A percentile compares a stretch with the other conserved stretches of the same genome.
phyloP scores from a whole-genome alignment of 1,140 invertebrate species.

The Charaxes varanes region DNA sequence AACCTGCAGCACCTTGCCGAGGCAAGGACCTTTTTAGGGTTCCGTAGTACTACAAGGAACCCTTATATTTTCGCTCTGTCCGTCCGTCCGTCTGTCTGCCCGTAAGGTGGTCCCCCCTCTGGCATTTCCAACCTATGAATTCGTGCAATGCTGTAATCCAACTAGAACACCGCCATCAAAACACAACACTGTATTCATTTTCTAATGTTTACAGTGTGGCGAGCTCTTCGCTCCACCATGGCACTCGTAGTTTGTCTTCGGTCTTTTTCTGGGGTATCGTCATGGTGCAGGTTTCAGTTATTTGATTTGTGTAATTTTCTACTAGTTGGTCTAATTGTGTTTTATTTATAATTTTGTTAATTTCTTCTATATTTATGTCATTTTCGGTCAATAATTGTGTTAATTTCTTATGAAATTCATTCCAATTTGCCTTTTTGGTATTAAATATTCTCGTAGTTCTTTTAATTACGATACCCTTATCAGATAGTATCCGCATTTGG shows the following conservation, averaged over 20 bases:
- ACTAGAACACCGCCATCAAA: too few relatives aligned
- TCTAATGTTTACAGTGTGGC: too few relatives aligned
- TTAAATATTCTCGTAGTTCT: slow-evolving; percentile 12
- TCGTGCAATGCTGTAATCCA: too few relatives aligned
- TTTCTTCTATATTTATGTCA: background rate
- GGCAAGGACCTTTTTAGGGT: too few relatives aligned
- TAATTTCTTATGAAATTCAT: slow-evolving; percentile 6
- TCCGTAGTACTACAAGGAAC: too few relatives aligned
- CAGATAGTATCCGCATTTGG: too few relatives aligned
- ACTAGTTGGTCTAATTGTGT: slow-evolving; percentile 1
- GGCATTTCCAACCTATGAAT: too few relatives aligned
- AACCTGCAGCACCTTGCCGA: too few relatives aligned
- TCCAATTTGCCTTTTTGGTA: slow-evolving; percentile 15
- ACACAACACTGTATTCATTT: too few relatives aligned
- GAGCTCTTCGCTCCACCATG: slow-evolving; percentile 3
- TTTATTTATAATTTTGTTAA: slow-evolving; percentile 4
- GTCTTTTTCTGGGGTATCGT: slow-evolving; percentile 3
- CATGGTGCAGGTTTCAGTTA: slow-evolving; percentile 6
- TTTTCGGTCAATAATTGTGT: background rate
- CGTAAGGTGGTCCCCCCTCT: too few relatives aligned
- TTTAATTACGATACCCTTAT: background rate
- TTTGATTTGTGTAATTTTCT: slow-evolving; percentile 1
- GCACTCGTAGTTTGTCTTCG: background rate
- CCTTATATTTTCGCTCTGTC: too few relatives aligned
- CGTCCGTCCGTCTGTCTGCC: too few relatives aligned